A percentile compares a stretch with the other conserved stretches of the same genome.
Evolutionary conservation across 2,113 vertebrate genomes (phyloP).

Genomic region (Mungos mungo): DNA sequence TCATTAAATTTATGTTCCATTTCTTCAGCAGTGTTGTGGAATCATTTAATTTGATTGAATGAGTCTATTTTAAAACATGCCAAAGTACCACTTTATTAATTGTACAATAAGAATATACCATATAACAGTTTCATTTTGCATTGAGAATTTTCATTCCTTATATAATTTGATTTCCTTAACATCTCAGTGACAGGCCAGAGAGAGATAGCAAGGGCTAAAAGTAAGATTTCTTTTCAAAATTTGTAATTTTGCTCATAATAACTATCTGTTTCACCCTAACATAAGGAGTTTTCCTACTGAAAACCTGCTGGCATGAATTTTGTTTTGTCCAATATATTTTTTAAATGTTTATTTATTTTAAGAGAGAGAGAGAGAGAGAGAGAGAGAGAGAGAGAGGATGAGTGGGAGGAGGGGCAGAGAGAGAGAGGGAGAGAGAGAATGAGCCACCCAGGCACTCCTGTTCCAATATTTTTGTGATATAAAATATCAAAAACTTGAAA

Average conservation of each 20-base stretch:
- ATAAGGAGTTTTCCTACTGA: not conserved
- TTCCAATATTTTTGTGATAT: not conserved
- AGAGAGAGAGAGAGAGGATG: too few species aligned
- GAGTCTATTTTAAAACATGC: not conserved
- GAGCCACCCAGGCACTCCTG: too few species aligned
- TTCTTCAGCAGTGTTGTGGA: not conserved
- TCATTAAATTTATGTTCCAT: not conserved
- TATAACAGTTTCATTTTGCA: not conserved
- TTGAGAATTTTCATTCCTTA: not conserved
- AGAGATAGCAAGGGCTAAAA: not conserved
- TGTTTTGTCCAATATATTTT: not conserved
- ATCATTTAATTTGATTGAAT: slow-evolving; percentile 5
- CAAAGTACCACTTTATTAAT: not conserved
- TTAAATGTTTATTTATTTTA: too few species aligned
- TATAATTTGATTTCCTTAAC: not conserved
- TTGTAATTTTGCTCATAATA: not conserved
- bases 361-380: too few species aligned
- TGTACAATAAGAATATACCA: not conserved
- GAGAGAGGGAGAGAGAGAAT: too few species aligned
- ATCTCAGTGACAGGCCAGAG: not conserved
- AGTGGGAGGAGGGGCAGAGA: too few species aligned
- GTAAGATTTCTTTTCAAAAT: not conserved
- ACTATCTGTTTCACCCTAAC: not conserved
- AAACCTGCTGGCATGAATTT: not conserved
- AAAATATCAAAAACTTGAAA: not conserved